These are phyloP conservation scores for Drosophila guanche DNA, from an alignment of 1,140 invertebrate species.

Conservation along the genomic window DNA sequence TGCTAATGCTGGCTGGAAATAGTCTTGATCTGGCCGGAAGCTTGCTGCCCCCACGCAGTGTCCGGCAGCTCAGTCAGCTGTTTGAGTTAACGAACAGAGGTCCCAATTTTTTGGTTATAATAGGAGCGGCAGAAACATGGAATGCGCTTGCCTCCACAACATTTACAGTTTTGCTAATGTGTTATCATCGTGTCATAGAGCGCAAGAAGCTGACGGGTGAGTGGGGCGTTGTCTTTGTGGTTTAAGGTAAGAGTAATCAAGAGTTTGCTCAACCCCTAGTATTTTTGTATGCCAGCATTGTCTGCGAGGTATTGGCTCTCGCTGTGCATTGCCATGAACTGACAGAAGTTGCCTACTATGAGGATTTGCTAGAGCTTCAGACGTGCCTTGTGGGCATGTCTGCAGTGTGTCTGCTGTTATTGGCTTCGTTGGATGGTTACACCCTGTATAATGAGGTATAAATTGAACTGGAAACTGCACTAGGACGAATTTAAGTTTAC, in stretches of 20 bases:
- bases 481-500: too few species aligned
- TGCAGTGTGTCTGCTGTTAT: slow-evolving; percentile 47
- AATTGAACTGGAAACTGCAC: too few species aligned
- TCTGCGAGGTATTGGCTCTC: slow-evolving; percentile 57
- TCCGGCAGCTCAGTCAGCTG: slow-evolving; percentile 41
- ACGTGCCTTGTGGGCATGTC: slow-evolving; percentile 49
- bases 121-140: slow-evolving; percentile 60
- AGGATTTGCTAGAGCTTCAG: slow-evolving; percentile 66
- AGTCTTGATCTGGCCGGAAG: slow-evolving; percentile 67
- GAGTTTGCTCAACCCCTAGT: slow-evolving; percentile 44
- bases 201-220: slow-evolving; percentile 71
- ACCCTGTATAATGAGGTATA: slow-evolving; percentile 78
- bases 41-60: slow-evolving; percentile 51
- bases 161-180: slow-evolving; percentile 75
- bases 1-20: slow-evolving; percentile 69
- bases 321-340: slow-evolving; percentile 67
- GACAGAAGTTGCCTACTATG: slow-evolving; percentile 65
- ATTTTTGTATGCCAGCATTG: slow-evolving; percentile 65
- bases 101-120: slow-evolving; percentile 61
- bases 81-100: slow-evolving; percentile 45
- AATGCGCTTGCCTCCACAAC: slow-evolving; percentile 62
- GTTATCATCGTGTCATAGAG: slow-evolving; percentile 77
- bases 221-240: slow-evolving; percentile 23
- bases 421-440: slow-evolving; percentile 62
- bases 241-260: slow-evolving; percentile 12